These are phyloP conservation scores for Drosophila triauraria DNA, from an alignment of 1,140 invertebrate genomes.

Conservation along the genomic window DNA sequence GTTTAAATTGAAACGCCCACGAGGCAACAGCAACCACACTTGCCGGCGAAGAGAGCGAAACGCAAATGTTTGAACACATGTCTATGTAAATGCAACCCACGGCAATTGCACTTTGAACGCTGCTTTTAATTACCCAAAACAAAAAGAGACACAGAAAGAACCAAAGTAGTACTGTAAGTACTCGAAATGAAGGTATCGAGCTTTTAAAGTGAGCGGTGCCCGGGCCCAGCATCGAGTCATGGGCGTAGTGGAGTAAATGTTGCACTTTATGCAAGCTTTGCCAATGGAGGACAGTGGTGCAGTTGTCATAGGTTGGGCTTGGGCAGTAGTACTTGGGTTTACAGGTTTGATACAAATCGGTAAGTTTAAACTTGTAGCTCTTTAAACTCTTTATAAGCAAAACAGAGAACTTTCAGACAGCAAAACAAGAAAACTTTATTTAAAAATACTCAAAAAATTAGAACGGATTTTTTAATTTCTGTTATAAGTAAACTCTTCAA, in stretches of 20 bases:
- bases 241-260: constrained; percentile 19
- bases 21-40: constrained; percentile 50
- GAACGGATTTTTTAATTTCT: no score
- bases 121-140: constrained; percentile 76
- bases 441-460: background rate
- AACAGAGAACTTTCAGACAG: no score
- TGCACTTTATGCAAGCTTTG: constrained; percentile 6
- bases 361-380: background rate
- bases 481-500: no score
- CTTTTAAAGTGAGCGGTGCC: constrained; percentile 65
- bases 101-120: constrained; percentile 76
- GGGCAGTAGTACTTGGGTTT: background rate
- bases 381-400: no score
- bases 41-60: constrained; percentile 44
- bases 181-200: constrained; percentile 37
- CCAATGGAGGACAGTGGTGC: constrained; percentile 17
- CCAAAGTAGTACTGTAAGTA: constrained; percentile 41
- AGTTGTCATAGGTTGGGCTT: no score
- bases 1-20: constrained; percentile 74
- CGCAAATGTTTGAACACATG: constrained; percentile 70
- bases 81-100: constrained; percentile 72
- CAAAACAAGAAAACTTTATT: no score
- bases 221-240: constrained; percentile 22
- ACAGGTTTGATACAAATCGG: background rate
- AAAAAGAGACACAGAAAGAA: constrained; percentile 54